phyloP scores from a whole-genome alignment of 2,797 vertebrate genomes.

The Hydrolagus colliei region DNA sequence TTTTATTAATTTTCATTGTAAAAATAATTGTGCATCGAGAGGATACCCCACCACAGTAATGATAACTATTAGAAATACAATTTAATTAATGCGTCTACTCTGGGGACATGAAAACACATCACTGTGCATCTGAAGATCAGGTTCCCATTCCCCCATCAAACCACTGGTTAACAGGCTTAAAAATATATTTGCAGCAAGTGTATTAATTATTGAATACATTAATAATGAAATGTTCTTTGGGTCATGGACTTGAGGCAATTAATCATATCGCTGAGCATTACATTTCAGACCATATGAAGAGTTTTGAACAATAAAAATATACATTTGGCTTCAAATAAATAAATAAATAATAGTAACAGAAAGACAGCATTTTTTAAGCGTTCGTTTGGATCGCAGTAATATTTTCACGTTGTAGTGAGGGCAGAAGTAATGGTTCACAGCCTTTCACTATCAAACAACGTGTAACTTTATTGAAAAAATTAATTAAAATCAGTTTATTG shows the following conservation, averaged over 20 bases:
- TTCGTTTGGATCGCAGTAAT: background rate
- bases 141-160: background rate
- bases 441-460: background rate
- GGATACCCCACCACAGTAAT: no score
- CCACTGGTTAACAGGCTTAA: background rate
- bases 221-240: background rate
- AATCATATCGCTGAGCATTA: background rate
- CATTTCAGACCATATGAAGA: background rate
- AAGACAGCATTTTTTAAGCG: background rate
- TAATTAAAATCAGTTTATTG: constrained; percentile 6
- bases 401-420: no score
- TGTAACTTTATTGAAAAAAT: background rate
- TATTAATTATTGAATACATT: constrained; percentile 8
- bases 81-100: background rate
- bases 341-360: background rate
- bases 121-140: background rate
- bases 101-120: background rate
- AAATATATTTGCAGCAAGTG: background rate
- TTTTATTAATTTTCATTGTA: background rate
- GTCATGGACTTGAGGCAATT: background rate
- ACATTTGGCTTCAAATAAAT: background rate
- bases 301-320: background rate
- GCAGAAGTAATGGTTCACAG: background rate
- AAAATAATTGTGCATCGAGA: background rate
- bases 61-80: background rate